Evolutionary conservation across 1,140 invertebrate species (phyloP).

Genomic region (Bursaphelenchus mucronatus): DNA sequence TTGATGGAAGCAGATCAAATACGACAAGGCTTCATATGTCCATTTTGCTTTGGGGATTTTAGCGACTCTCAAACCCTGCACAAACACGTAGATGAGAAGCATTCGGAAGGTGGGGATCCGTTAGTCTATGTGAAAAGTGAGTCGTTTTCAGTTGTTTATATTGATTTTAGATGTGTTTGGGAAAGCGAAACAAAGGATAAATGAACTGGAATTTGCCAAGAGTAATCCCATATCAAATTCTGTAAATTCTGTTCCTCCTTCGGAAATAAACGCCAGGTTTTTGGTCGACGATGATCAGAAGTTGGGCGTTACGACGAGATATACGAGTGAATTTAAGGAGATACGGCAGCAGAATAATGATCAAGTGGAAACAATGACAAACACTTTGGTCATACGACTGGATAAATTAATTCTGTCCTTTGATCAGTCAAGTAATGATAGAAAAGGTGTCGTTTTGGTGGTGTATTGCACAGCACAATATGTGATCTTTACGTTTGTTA

Average conservation of each 20-base stretch:
- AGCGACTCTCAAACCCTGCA: slow-evolving; percentile 11
- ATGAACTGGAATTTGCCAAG: slow-evolving; percentile 23
- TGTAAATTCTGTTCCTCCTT: not conserved
- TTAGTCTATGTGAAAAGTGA: slow-evolving; percentile 26
- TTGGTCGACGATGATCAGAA: slow-evolving; percentile 1
- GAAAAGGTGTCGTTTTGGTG: slow-evolving; percentile 70
- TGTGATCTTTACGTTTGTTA: slow-evolving; percentile 5
- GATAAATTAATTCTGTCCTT: slow-evolving; percentile 82
- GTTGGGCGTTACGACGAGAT: slow-evolving; percentile 19
- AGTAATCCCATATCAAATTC: slow-evolving; percentile 17
- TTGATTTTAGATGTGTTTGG: slow-evolving; percentile 21
- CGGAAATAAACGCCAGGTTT: slow-evolving; percentile 23
- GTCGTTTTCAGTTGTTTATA: not conserved
- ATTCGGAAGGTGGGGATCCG: slow-evolving; percentile 24
- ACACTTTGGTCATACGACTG: slow-evolving; percentile 85
- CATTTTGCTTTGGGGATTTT: slow-evolving; percentile 24
- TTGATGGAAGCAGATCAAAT: too few relatives aligned
- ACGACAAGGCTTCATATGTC: slow-evolving; percentile 26
- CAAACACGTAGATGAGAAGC: slow-evolving; percentile 24
- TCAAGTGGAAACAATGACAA: slow-evolving; percentile 66
- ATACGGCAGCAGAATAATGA: slow-evolving; percentile 13
- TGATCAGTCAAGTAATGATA: slow-evolving; percentile 73
- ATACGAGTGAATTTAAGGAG: slow-evolving; percentile 20
- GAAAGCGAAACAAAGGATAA: slow-evolving; percentile 24
- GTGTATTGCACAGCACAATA: not conserved